Evolutionary conservation across 2,888 invertebrate genomes (phyloP), one percentile per base, ranked within the genome.

Genomic region (Eulithis testata): DNA sequence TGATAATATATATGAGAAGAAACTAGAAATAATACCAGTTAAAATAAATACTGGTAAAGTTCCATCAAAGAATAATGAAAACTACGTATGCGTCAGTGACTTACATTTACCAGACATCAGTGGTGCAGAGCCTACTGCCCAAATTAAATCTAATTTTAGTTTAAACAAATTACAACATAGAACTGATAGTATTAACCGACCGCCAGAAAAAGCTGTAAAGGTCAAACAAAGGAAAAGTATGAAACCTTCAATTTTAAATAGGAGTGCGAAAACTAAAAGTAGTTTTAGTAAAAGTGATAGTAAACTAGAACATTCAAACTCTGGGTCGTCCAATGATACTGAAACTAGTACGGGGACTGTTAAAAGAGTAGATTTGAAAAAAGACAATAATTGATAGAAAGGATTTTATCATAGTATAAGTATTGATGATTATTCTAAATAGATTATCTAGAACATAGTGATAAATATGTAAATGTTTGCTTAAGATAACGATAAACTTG

Each of bases 251-350:
- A 81, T 91, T 73, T 78, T 90, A 50, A 85, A 76, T 62, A 87
- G 84, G 74, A 78, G 77, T 65, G 72, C 78, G n/a, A 90, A 84
- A 69, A 79, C 73, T 53, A 87, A 79, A 74, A 80, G 76, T 76
- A 76, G 79, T 69, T 83, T 71, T 71, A 79, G 57, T 65, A 86
- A 83, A 73, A 74, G 68, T 76, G 85, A 84, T 79, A 83, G 76
- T 65, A 86, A 85, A 73, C 80, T 89, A 72, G 92, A 93, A 78
- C 90, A 93, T 84, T 94, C 94, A 9, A 94, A 93, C 80, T 94
- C 94, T 8, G 94, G 94, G 68, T 95, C 94, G 8, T 94, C 95
- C 0, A 94, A 94, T 76, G 93, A 93, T 66, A 93, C 93, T 47
- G 93, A 92, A 83, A 84, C 89, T 6, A 93, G 93, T 79, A 93